phyloP scores from a whole-genome alignment of 2,113 vertebrate species.

The Urocitellus parryii region DNA sequence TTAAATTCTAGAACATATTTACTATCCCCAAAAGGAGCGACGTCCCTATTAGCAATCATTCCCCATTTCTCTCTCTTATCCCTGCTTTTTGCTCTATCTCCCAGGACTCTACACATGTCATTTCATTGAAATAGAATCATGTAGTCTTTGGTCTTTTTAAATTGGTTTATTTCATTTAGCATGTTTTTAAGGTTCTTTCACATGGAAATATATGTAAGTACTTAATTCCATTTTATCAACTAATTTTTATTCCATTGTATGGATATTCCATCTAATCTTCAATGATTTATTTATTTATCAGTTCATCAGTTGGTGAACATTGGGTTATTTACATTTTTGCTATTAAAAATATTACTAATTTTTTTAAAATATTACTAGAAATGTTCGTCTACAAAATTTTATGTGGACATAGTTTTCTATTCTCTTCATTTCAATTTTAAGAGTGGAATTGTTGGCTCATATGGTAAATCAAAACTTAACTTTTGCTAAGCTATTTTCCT shows the following conservation, averaged over 20 bases:
- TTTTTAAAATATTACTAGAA: background rate
- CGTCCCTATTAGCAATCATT: background rate
- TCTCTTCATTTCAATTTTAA: background rate
- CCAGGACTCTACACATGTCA: too few species aligned
- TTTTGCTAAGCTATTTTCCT: background rate
- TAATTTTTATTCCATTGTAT: background rate
- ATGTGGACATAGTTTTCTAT: background rate
- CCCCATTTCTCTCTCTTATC: background rate
- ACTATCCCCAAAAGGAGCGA: background rate
- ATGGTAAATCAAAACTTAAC: constrained; percentile 45
- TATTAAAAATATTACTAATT: constrained; percentile 2
- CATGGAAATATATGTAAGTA: background rate
- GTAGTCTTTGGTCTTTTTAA: background rate
- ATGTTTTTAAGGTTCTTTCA: constrained; percentile 19
- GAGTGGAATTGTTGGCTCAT: background rate
- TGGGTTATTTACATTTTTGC: background rate
- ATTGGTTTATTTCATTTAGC: background rate
- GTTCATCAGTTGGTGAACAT: background rate
- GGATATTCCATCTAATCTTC: background rate
- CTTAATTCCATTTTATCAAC: constrained; percentile 13
- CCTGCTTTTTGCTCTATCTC: too few species aligned
- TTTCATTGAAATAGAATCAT: constrained; percentile 19
- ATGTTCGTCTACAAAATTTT: background rate
- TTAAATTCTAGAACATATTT: constrained; percentile 28
- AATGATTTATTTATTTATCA: background rate